phyloP scores from a whole-genome alignment of 2,888 invertebrate species.

The Neoscelio sp. region DNA sequence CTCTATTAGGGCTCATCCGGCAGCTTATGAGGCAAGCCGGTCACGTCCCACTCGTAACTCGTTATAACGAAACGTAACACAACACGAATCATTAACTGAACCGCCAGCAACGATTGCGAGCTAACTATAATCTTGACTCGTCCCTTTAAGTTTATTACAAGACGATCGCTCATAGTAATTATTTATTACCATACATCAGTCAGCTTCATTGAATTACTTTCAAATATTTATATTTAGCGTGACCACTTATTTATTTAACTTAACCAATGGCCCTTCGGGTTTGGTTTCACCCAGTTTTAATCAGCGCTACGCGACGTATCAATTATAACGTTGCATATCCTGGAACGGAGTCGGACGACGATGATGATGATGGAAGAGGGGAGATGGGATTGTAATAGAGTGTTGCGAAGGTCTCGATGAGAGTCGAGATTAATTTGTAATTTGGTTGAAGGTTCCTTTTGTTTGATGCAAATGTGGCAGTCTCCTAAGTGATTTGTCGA shows the following conservation, averaged over 20 bases:
- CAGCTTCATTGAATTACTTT: slow-evolving; percentile 42
- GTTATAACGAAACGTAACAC: slow-evolving; percentile 79
- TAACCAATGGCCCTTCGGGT: slow-evolving; percentile 24
- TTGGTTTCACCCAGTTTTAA: slow-evolving; percentile 40
- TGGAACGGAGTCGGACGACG: too few relatives aligned
- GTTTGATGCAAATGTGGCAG: too few relatives aligned
- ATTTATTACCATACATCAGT: slow-evolving; percentile 52
- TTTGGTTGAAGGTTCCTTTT: too few relatives aligned
- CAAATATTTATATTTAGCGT: slow-evolving; percentile 12
- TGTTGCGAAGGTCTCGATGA: too few relatives aligned
- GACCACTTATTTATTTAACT: slow-evolving; percentile 29
- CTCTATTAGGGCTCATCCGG: slow-evolving; percentile 51
- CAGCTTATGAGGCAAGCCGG: slow-evolving; percentile 73
- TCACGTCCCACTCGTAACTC: slow-evolving; percentile 79
- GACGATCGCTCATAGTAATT: slow-evolving; percentile 46
- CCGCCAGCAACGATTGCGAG: slow-evolving; percentile 55
- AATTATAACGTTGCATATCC: not conserved
- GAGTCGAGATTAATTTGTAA: too few relatives aligned
- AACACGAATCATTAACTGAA: slow-evolving; percentile 74
- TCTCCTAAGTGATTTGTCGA: too few relatives aligned
- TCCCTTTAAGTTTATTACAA: slow-evolving; percentile 47
- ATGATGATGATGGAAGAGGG: too few relatives aligned
- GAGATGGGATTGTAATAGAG: too few relatives aligned
- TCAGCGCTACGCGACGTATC: slow-evolving; percentile 29
- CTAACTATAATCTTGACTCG: slow-evolving; percentile 31